Percentiles rank a stretch among this genome's conserved stretches.
These are phyloP conservation scores for Cryptotis parvus DNA, from an alignment of 2,113 vertebrate species.

Conservation along the genomic window DNA sequence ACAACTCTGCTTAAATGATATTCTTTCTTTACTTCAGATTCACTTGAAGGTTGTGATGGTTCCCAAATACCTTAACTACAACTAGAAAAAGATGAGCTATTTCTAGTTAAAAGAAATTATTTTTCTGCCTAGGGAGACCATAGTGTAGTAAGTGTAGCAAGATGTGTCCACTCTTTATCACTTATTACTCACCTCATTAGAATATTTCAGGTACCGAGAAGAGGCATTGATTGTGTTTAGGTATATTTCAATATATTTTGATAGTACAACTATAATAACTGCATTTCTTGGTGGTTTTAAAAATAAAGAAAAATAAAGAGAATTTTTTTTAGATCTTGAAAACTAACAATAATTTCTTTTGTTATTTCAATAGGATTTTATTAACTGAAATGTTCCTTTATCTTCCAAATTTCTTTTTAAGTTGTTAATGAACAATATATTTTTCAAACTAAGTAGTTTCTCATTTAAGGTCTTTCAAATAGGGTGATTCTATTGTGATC, in stretches of 20 bases:
- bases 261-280: not conserved
- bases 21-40: slow-evolving; percentile 23
- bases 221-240: not conserved
- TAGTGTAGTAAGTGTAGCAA: not conserved
- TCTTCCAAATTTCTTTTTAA: slow-evolving; percentile 67
- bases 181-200: not conserved
- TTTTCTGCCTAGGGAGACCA: not conserved
- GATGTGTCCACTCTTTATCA: not conserved
- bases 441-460: slow-evolving; percentile 43
- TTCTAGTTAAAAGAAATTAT: slow-evolving; percentile 42
- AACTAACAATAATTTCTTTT: not conserved
- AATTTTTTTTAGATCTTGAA: not conserved
- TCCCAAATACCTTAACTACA: not conserved
- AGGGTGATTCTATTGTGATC: slow-evolving; percentile 16
- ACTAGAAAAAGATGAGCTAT: not conserved
- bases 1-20: slow-evolving; percentile 58
- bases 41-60: not conserved
- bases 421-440: slow-evolving; percentile 29
- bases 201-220: not conserved
- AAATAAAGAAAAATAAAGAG: slow-evolving; percentile 34
- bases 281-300: slow-evolving; percentile 30
- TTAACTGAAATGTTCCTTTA: not conserved
- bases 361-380: slow-evolving; percentile 29
- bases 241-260: not conserved
- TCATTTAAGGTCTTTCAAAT: not conserved